phyloP scores from a whole-genome alignment of 1,140 invertebrate species.

The Panonychus citri region DNA sequence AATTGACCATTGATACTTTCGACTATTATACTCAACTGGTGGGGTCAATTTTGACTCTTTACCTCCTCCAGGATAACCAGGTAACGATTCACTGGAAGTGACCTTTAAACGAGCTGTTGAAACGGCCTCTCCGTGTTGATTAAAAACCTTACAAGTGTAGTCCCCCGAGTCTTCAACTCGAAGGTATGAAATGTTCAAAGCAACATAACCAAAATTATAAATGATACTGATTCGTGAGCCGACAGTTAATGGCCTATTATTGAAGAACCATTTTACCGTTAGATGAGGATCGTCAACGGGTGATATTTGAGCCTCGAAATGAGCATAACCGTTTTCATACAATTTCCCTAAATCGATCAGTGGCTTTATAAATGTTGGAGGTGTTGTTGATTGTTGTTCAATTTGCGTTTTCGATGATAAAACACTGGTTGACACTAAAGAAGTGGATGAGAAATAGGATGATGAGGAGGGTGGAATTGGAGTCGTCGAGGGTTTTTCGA shows the following conservation, averaged over 20 bases:
- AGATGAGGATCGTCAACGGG: slow-evolving; percentile 83
- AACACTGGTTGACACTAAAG: not conserved
- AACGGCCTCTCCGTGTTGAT: slow-evolving; percentile 42
- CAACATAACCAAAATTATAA: slow-evolving; percentile 85
- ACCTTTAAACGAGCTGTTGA: too few relatives aligned
- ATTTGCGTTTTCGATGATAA: too few relatives aligned
- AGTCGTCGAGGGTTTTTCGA: too few relatives aligned
- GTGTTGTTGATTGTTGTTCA: slow-evolving; percentile 14
- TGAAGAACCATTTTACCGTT: slow-evolving; percentile 85
- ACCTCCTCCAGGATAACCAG: too few relatives aligned
- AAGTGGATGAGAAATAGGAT: not conserved
- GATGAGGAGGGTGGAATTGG: too few relatives aligned
- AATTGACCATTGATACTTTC: too few relatives aligned
- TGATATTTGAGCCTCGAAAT: slow-evolving; percentile 92
- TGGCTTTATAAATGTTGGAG: slow-evolving; percentile 37
- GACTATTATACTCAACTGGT: too few relatives aligned
- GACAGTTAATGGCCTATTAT: slow-evolving; percentile 60
- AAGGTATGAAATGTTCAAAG: slow-evolving; percentile 64
- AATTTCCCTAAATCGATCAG: slow-evolving; percentile 53
- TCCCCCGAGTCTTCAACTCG: slow-evolving; percentile 79
- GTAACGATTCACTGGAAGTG: too few relatives aligned
- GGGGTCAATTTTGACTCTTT: too few relatives aligned
- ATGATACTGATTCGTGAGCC: slow-evolving; percentile 72
- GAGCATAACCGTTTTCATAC: slow-evolving; percentile 41
- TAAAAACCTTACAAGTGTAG: slow-evolving; percentile 29